These are phyloP conservation scores for Oxytorus armatus DNA, from an alignment of 2,888 invertebrate species.

Conservation along the genomic window DNA sequence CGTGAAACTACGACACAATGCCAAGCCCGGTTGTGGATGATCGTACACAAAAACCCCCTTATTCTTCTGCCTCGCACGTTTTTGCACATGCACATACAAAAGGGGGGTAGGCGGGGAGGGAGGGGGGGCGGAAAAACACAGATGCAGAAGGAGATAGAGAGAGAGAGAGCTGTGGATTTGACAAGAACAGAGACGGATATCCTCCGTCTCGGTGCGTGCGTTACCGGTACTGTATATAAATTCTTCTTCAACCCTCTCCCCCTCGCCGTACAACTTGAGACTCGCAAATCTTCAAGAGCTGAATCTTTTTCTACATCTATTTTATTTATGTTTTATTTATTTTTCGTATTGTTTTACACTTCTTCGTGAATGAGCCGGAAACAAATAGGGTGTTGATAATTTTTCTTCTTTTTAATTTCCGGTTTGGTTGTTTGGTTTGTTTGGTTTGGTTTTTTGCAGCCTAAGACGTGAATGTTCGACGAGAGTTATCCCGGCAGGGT, in stretches of 20 bases:
- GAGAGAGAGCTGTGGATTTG: constrained; percentile 60
- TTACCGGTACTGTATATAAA: constrained; percentile 35
- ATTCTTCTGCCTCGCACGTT: constrained; percentile 57
- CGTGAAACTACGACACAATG: no score
- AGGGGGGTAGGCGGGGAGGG: no score
- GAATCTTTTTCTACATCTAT: not conserved
- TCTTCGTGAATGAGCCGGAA: no score
- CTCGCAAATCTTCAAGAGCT: not conserved
- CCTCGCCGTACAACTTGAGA: constrained; percentile 12
- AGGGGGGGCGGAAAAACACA: constrained; percentile 42
- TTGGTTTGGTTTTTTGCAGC: no score
- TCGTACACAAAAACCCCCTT: constrained; percentile 49
- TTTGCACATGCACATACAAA: no score
- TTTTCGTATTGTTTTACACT: no score
- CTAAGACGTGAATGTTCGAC: no score
- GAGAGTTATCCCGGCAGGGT: no score
- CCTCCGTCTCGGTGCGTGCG: constrained; percentile 45
- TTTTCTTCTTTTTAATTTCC: not conserved
- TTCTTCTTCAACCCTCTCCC: constrained; percentile 37
- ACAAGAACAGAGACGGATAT: constrained; percentile 66
- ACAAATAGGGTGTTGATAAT: no score
- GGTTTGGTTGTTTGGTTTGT: constrained; percentile 2
- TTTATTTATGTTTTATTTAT: not conserved
- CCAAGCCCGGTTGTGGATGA: no score
- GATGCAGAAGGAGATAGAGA: constrained; percentile 49